Conservation (phyloP, 2,797 vertebrate species). For the Coluber constrictor region DNA sequence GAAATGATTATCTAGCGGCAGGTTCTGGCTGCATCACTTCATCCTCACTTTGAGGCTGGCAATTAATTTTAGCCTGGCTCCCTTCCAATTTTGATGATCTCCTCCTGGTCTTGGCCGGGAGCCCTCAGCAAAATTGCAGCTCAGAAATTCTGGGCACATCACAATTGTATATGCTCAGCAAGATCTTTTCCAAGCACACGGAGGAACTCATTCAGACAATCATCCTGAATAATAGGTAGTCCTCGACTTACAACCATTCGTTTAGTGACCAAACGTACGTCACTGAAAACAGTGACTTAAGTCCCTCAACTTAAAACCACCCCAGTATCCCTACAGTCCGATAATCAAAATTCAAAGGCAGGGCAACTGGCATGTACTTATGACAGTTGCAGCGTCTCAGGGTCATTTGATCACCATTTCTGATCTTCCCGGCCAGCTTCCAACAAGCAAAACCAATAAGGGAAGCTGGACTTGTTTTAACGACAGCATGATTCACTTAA, state of each 20-base stretch:
- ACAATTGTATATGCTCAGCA: not conserved
- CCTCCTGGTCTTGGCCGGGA: not conserved
- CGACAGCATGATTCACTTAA: not conserved
- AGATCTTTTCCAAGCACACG: not conserved
- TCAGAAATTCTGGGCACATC: too few species aligned
- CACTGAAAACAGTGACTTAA: not conserved
- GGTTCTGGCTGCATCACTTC: not conserved
- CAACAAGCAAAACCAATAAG: not conserved
- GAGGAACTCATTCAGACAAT: not conserved
- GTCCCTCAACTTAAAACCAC: accelerated
- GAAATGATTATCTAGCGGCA: constrained; percentile 53
- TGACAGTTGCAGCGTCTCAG: not conserved
- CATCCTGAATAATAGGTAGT: not conserved
- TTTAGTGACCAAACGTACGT: not conserved
- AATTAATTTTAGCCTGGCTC: not conserved
- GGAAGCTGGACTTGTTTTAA: not conserved
- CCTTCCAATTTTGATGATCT: not conserved
- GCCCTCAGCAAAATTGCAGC: not conserved
- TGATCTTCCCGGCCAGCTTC: not conserved
- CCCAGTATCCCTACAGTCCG: not conserved
- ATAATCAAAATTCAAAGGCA: not conserved
- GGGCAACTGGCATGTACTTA: not conserved
- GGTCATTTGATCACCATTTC: not conserved
- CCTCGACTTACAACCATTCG: not conserved
- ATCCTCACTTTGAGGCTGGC: not conserved